Conservation (phyloP, 1,140 invertebrate species). For the Polyergus mexicanus region DNA sequence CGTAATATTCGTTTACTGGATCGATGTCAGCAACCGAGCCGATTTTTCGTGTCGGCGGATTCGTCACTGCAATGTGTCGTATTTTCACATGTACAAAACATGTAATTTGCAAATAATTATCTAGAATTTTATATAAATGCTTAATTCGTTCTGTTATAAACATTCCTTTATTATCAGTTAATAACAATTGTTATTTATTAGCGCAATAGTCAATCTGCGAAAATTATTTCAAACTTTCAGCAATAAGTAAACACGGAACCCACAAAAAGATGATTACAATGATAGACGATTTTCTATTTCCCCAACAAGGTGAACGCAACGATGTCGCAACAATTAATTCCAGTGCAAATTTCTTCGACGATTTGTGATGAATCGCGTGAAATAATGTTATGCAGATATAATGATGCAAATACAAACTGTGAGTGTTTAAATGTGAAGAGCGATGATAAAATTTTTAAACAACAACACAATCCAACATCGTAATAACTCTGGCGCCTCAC, state of each 20-base stretch:
- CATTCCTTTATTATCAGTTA: neutral
- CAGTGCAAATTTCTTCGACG: conserved; percentile 26
- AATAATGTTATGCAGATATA: conserved; percentile 9
- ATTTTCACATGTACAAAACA: neutral
- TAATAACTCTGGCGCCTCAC: conserved; percentile 37
- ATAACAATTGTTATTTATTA: conserved; percentile 33
- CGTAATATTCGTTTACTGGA: conserved; percentile 96
- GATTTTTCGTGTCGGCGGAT: conserved; percentile 90
- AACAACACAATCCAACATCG: neutral
- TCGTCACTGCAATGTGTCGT: conserved; percentile 86
- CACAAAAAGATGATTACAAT: conserved; percentile 15
- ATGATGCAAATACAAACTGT: conserved; percentile 6
- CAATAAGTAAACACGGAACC: conserved; percentile 28
- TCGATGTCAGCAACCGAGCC: conserved; percentile 98
- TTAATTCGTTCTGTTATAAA: neutral
- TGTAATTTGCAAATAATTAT: neutral
- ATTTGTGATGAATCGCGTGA: conserved; percentile 43
- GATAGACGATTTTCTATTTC: conserved; percentile 34
- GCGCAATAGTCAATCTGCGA: neutral
- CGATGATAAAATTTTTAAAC: conserved; percentile 14
- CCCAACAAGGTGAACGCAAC: conserved; percentile 9
- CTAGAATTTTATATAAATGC: conserved; percentile 1
- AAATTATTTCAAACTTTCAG: conserved; percentile 26
- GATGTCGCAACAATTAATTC: conserved; percentile 52
- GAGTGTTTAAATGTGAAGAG: conserved; percentile 8